Base-by-base conservation (phyloP, 2,888 invertebrate genomes). In the Eueremaeus valkanovi region DNA sequence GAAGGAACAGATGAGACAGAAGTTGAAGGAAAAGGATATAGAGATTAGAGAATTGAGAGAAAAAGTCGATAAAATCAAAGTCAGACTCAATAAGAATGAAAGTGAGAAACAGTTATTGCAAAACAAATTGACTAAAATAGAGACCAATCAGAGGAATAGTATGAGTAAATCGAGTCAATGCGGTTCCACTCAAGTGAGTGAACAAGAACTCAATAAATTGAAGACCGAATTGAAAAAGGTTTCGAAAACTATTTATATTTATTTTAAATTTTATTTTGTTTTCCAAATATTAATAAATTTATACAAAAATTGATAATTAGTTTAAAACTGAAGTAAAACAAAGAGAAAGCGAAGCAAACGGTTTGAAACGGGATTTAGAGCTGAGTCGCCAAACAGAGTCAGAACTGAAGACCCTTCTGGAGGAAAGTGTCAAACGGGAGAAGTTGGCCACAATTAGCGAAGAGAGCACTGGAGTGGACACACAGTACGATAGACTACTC, bases 401-500 rank as follows among this genome's bases (percentile, higher is more conserved):
- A 3, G 61, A 61, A 33, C 27, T 61, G 61, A 61, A 61, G 61
- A 61, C 33, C 9, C 61, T 61, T 3, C 27, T 61, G 9, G 11
- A 24, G 33, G 61, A 61, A 31, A 61, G 61, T 16, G 29, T 61
- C 1, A 61, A 61, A 31, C 3, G 61, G 16, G 61, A 61, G 31
- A 61, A 61, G 33, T 61, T 61, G 31, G 29, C 61, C 5, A 61
- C 61, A 61, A 61, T 61, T 61, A 16, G 31, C 27, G 61, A 61
- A n/a, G 61, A 61, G 31, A 61, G 33, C 16, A 16, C 18, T 16
- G 16, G 31, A 29, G 29, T 70, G 11, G 74, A 74, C 33, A 5
- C 42, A 36, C 68, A 68, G 11, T 74, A 40, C 11, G 68, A 74
- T 21, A 24, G 29, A n/a, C 74, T 73, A 13, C 31, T 73, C 13